These are phyloP conservation scores for Dasypolia templi DNA, from an alignment of 2,888 invertebrate species.

Conservation along the genomic window DNA sequence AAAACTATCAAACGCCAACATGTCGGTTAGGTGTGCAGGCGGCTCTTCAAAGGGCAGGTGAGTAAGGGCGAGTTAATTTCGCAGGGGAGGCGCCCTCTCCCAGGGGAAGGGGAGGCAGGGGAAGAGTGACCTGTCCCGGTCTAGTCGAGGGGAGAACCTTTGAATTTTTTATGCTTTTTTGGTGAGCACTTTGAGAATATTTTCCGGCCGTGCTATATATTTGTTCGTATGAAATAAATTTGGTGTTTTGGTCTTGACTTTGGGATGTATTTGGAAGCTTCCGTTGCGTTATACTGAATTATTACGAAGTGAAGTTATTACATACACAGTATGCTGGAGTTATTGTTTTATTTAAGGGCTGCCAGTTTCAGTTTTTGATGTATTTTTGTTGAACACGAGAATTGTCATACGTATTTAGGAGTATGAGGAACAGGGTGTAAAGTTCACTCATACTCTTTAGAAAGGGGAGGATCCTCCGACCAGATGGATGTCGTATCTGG, in stretches of 20 bases:
- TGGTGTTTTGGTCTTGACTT: conserved; percentile 21
- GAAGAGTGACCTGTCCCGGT: conserved; percentile 65
- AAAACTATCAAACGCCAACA: conserved; percentile 64
- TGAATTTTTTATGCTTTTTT: conserved; percentile 79
- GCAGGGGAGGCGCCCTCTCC: conserved; percentile 72
- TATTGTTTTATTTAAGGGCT: conserved; percentile 3
- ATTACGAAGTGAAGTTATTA: neutral
- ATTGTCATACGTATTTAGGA: no score
- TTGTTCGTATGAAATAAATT: conserved; percentile 45
- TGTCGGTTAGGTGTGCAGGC: conserved; percentile 73
- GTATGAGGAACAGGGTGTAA: no score
- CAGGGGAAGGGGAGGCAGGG: conserved; percentile 68
- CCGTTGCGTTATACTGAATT: conserved; percentile 6
- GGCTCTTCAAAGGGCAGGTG: conserved; percentile 87
- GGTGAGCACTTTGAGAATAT: conserved; percentile 71
- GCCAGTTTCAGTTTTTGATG: neutral
- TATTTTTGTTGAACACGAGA: neutral
- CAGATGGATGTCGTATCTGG: no score
- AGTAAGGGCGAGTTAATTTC: conserved; percentile 81
- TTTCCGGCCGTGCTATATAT: conserved; percentile 51
- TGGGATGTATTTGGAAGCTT: conserved; percentile 8
- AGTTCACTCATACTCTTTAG: no score
- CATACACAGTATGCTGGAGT: neutral
- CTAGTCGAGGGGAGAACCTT: conserved; percentile 66
- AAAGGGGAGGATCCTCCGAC: no score